Evolutionary conservation across 1,140 invertebrate species (phyloP).

Genomic region (Hirudo medicinalis): DNA sequence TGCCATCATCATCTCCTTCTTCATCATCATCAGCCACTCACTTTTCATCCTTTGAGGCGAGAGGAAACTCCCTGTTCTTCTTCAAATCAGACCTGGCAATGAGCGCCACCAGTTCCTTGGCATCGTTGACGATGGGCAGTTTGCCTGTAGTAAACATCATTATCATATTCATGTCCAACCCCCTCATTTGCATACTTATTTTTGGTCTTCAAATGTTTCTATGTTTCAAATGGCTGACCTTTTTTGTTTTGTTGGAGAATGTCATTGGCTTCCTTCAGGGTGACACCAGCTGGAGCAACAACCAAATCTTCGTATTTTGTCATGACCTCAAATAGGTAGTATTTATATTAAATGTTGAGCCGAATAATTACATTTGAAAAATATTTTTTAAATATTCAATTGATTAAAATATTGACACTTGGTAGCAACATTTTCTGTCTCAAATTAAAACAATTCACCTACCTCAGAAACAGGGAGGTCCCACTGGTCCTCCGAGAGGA

Average conservation of each 20-base stretch:
- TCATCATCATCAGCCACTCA: not conserved
- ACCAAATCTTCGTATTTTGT: slow-evolving; percentile 72
- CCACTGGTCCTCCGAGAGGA: slow-evolving; percentile 52
- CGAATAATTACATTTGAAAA: too few species aligned
- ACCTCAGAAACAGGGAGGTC: slow-evolving; percentile 31
- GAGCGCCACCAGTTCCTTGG: slow-evolving; percentile 72
- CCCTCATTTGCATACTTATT: not conserved
- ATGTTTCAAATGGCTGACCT: too few species aligned
- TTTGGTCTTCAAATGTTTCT: not conserved
- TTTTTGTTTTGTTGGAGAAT: slow-evolving; percentile 76
- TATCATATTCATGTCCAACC: not conserved
- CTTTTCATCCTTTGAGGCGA: slow-evolving; percentile 80
- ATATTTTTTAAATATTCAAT: too few species aligned
- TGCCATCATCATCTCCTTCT: too few species aligned
- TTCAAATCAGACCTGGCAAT: slow-evolving; percentile 96
- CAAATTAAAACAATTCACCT: not conserved
- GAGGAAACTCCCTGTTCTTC: slow-evolving; percentile 87
- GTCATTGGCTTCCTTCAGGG: slow-evolving; percentile 76
- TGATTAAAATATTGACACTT: not conserved
- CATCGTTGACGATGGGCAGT: slow-evolving; percentile 82
- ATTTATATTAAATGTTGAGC: not conserved
- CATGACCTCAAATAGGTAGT: slow-evolving; percentile 53
- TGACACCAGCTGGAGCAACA: slow-evolving; percentile 72
- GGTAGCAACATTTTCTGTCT: not conserved
- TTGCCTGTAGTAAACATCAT: slow-evolving; percentile 45